Base-by-base conservation (phyloP, 2,888 invertebrate genomes). In the Drosophila subsilvestris region DNA sequence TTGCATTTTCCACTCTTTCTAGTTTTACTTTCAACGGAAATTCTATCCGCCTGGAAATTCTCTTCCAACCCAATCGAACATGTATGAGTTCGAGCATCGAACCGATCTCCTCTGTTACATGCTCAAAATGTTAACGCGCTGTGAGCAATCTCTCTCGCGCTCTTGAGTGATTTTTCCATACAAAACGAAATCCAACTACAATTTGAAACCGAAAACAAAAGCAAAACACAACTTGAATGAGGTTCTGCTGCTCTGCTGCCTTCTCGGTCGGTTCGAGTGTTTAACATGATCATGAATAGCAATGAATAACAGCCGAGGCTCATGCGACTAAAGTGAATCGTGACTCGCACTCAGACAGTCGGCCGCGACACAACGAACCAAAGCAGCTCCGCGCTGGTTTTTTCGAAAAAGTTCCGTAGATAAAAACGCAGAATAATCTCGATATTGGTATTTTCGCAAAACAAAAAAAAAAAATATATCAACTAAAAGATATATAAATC, bases 1-100 rank as follows among this genome's bases (percentile, higher is more conserved):
- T 1, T 4, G 32, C 32, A 17, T n/a, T 43, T 53, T 29, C 54
- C n/a, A 22, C 49, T 20, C 29, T 20, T 18, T 45, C 63, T 45
- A 68, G 50, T 83, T 86, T 86, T 76, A 80, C 84, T 86, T 83
- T 86, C 84, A 74, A 80, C 71, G 67, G 70, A 67, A 49, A 27
- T 32, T 29, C 53, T 54, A 8, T 37, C n/a, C 43, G 6, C 29
- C 29, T 18, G 37, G 7, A 37, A n/a, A 37, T 37, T 37, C 37
- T 37, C 7, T 7, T 12, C 12, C 14, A 37, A 37, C 37, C 14
- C 37, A 37, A 37, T 37, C 12, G 14, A 58, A n/a, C 47, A 53
- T 51, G 72, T 63, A 56, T 29, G 51, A 56, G 18, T n/a, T 47
- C 3, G 9, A 29, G 25, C 25, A 6, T 25, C 25, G 25, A 5